Conservation (phyloP, 2,113 vertebrate species). For the Gallinago jamesoni region DNA sequence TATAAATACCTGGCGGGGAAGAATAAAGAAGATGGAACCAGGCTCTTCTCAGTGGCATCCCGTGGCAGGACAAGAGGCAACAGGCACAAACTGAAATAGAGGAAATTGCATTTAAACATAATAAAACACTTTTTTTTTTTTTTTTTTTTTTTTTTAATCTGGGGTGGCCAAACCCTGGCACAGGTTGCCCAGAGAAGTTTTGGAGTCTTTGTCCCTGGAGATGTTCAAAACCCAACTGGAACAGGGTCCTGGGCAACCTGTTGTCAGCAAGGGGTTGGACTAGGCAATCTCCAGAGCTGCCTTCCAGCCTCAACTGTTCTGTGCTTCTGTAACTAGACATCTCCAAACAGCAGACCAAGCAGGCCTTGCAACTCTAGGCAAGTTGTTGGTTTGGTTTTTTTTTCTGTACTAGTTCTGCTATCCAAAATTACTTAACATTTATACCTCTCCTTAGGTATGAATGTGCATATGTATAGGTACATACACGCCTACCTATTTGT, state of each 20-base stretch:
- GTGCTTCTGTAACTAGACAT: neutral
- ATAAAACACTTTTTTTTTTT: neutral
- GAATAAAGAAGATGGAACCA: neutral
- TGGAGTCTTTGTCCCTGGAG: neutral
- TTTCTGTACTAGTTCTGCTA: neutral
- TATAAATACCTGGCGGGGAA: rapidly evolving
- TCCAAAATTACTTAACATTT: neutral
- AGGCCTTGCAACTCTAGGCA: neutral
- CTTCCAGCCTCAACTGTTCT: neutral
- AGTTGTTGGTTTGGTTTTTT: neutral
- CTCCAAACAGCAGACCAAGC: neutral
- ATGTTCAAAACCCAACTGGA: neutral
- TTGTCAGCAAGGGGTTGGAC: neutral
- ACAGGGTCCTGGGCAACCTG: neutral
- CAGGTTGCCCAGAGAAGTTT: neutral
- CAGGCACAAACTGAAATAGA: neutral
- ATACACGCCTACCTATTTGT: neutral
- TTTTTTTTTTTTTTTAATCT: neutral
- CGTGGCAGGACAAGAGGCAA: neutral
- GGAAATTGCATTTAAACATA: neutral
- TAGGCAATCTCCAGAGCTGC: neutral
- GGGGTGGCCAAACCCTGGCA: neutral
- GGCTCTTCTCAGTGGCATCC: neutral
- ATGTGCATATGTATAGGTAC: neutral
- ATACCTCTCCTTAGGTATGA: neutral